Evolutionary conservation across 2,888 invertebrate species (phyloP), one percentile per base, ranked within the genome.

Genomic region (Anoncus sp.): DNA sequence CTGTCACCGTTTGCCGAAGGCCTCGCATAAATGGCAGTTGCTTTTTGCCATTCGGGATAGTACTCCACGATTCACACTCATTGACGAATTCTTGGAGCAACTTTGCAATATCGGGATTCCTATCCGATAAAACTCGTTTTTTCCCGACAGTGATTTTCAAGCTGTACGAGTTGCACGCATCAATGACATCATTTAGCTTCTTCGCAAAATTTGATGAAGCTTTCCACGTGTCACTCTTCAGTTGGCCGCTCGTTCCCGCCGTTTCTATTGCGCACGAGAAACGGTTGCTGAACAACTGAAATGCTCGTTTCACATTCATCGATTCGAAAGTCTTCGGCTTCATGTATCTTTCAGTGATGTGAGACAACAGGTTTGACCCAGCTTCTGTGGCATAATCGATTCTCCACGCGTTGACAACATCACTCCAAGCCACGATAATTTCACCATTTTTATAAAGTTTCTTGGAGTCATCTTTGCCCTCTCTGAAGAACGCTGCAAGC

Each of bases 221-320:
- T n/a, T 62, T 45, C 62, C 60, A 43, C n/a, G 60, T 43, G 24
- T 22, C 24, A 16, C 43, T 60, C 18, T 45, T 45, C n/a, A 45
- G 16, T 24, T 22, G 10, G 18, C 31, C 40, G 16, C 35, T 59
- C 18, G 31, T 38, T 31, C 53, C 40, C 38, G 67, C 35, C 31
- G 55, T 53, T 18, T 53, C 53, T 16, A 67, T 67, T 49, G 67
- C 55, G 20, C 27, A 35, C n/a, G 55, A 51, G 43, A 53, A 67
- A 43, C 24, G 20, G 53, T 53, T 51, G 35, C 51, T 71, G 31
- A 71, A 40, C 45, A 71, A 60, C 60, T 71, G 70, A 49, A 60
- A 71, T n/a, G 49, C 51, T 40, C 63, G 72, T 53, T 63, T 72
- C 1, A 72, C 53, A 24, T 72, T 72, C 63, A 72, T 72, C 18